Conservation (phyloP, 2,113 vertebrate genomes). For the Herpetotheres cachinnans region DNA sequence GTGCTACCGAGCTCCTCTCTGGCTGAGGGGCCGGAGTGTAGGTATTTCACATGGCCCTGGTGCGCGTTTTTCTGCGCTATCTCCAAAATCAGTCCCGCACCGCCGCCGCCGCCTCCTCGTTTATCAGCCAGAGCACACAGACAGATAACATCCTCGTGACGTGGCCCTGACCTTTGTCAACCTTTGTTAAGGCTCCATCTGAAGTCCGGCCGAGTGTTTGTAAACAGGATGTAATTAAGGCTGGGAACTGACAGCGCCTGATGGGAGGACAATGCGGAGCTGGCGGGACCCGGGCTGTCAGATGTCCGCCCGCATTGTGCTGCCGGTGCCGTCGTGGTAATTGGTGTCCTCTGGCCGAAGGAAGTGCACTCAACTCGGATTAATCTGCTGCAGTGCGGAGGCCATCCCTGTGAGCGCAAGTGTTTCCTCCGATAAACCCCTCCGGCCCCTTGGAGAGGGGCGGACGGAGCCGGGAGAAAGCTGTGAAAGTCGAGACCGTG, state of each 20-base stretch:
- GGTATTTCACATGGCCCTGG: not conserved
- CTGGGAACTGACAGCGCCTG: constrained; percentile 88
- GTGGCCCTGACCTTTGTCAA: constrained; percentile 88
- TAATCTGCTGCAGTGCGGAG: constrained; percentile 95
- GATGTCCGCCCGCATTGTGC: constrained; percentile 96
- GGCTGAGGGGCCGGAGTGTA: fast-evolving
- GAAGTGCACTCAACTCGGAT: constrained; percentile 95
- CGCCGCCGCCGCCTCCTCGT: constrained; percentile 59
- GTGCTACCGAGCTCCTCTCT: fast-evolving
- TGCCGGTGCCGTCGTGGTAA: constrained; percentile 91
- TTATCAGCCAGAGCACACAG: constrained; percentile 78
- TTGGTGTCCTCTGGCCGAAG: constrained; percentile 97
- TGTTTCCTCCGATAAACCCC: constrained; percentile 99
- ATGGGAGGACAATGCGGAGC: constrained; percentile 89
- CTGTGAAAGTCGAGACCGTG: constrained; percentile 61
- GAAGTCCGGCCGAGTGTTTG: constrained; percentile 89
- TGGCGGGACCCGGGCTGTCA: constrained; percentile 85
- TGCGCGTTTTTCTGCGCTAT: constrained; percentile 21
- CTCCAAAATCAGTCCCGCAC: constrained; percentile 58
- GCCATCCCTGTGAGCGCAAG: constrained; percentile 91
- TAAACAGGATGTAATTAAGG: constrained; percentile 99
- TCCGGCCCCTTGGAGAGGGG: constrained; percentile 5
- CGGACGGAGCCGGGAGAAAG: constrained; percentile 54
- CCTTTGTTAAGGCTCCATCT: constrained; percentile 87
- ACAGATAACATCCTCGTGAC: constrained; percentile 85